These are phyloP conservation scores for Hypsibius dujardini DNA, from an alignment of 1,140 invertebrate species.

Conservation along the genomic window DNA sequence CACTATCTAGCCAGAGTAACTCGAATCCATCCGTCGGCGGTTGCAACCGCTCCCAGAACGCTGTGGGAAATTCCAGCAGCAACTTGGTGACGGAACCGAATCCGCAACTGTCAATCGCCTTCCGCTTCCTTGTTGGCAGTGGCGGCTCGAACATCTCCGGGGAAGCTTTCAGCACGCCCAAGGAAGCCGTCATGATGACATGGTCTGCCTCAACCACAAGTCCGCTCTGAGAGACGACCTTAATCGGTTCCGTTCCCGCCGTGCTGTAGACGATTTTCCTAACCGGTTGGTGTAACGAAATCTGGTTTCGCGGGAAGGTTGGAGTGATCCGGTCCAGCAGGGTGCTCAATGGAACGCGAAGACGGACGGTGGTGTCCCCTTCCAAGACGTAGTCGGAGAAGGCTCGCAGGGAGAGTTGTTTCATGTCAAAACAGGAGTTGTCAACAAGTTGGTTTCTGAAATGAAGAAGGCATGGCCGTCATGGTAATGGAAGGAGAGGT, in stretches of 20 bases:
- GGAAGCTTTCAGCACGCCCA: conserved; percentile 68
- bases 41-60: conserved; percentile 49
- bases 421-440: too few species aligned
- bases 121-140: conserved; percentile 60
- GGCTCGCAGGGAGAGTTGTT: too few species aligned
- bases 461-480: too few species aligned
- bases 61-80: conserved; percentile 70
- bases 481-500: too few species aligned
- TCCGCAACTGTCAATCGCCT: conserved; percentile 61
- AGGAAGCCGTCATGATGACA: conserved; percentile 71
- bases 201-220: conserved; percentile 57
- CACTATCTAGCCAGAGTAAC: not conserved
- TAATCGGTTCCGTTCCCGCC: not conserved
- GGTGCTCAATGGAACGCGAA: too few species aligned
- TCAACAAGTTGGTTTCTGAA: too few species aligned
- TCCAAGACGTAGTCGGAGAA: too few species aligned
- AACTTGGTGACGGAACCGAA: conserved; percentile 88
- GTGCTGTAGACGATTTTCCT: too few species aligned
- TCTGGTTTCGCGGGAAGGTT: too few species aligned
- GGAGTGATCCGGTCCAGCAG: too few species aligned
- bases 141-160: conserved; percentile 59
- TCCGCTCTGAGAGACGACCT: conserved; percentile 40
- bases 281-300: too few species aligned
- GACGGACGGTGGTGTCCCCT: too few species aligned
- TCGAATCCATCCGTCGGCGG: conserved; percentile 29